These are phyloP conservation scores for Prunella strophiata DNA, from an alignment of 2,797 vertebrate species.

Conservation along the genomic window DNA sequence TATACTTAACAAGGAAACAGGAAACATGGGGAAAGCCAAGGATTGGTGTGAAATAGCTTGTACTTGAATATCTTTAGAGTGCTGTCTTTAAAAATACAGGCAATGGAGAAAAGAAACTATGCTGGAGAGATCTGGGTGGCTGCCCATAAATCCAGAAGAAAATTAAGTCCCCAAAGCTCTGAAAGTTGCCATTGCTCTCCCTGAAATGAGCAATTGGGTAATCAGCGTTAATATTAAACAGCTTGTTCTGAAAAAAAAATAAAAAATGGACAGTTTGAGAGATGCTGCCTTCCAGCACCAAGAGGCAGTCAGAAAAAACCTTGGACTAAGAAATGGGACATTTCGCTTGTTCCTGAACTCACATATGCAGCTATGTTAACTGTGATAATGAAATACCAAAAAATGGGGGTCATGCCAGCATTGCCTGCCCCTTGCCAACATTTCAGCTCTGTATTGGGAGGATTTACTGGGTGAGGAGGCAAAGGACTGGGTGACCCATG, in stretches of 20 bases:
- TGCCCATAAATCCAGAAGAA: conserved; percentile 42
- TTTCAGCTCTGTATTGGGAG: background rate
- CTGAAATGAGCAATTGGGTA: conserved; percentile 54
- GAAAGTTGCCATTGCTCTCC: background rate
- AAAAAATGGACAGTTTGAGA: background rate
- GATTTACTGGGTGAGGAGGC: background rate
- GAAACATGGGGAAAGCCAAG: conserved; percentile 10
- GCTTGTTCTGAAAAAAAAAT: background rate
- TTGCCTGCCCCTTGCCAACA: background rate
- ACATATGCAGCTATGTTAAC: background rate
- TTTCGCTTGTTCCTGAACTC: background rate
- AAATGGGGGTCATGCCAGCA: background rate
- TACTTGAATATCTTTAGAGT: background rate
- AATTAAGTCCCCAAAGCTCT: conserved; percentile 53
- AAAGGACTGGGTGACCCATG: background rate
- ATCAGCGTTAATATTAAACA: conserved; percentile 60
- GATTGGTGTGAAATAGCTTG: background rate
- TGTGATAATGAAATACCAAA: background rate
- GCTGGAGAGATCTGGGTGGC: background rate
- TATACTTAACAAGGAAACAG: background rate
- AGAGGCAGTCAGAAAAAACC: background rate
- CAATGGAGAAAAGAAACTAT: background rate
- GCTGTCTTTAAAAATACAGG: background rate
- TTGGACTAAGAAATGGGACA: background rate
- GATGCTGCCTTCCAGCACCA: conserved; percentile 22